A percentile compares a stretch with the other conserved stretches of the same genome.
Conservation (phyloP, 2,888 invertebrate genomes). For the Platycheirus albimanus region DNA sequence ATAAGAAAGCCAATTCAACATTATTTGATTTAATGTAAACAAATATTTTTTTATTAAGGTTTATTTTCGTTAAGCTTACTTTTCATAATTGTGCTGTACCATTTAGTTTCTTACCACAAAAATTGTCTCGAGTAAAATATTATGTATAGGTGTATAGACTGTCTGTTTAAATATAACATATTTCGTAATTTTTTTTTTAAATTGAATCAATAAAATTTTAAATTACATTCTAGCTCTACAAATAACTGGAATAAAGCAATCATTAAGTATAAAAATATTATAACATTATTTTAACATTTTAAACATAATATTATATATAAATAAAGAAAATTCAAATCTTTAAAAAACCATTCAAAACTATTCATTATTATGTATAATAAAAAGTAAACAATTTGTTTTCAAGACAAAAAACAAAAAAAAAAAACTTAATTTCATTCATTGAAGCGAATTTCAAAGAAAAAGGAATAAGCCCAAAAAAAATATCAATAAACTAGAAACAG, state of each 20-base stretch:
- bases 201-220: conserved; percentile 29
- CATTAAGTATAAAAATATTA: conserved; percentile 6
- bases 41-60: conserved; percentile 36
- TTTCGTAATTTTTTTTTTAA: background rate
- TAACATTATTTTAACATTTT: too few relatives aligned
- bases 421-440: conserved; percentile 69
- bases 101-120: conserved; percentile 19
- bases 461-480: conserved; percentile 40
- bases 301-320: conserved; percentile 6
- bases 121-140: conserved; percentile 7
- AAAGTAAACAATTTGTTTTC: conserved; percentile 22
- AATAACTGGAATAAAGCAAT: conserved; percentile 56
- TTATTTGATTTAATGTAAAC: too few relatives aligned
- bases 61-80: conserved; percentile 34
- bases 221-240: conserved; percentile 71
- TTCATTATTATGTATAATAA: conserved; percentile 29
- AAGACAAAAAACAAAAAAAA: conserved; percentile 68
- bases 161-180: conserved; percentile 20
- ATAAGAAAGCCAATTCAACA: too few relatives aligned
- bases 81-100: conserved; percentile 30
- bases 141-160: conserved; percentile 12
- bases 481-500: conserved; percentile 13
- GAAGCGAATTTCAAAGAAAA: conserved; percentile 54
- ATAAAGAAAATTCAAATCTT: conserved; percentile 37
- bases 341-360: conserved; percentile 69